Base-by-base conservation (phyloP, 1,140 invertebrate species). In the Schlechtendalia chinensis region DNA sequence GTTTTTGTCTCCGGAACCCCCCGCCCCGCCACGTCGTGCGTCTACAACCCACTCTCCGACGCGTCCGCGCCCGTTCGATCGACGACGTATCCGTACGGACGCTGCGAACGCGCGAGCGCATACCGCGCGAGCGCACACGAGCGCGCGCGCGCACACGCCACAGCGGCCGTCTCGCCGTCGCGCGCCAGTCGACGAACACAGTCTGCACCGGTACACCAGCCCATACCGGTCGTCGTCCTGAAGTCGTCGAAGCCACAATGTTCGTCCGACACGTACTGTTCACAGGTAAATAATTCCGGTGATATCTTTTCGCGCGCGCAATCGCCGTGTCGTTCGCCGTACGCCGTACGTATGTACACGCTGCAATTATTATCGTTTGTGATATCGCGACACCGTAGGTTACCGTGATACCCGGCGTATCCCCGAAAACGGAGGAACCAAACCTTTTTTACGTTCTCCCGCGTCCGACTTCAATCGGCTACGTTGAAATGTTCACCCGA, bases 161-260 rank as follows among this genome's bases (percentile, higher is more conserved):
- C 32, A 32, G 32, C 39, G 29, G 63, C n/a, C 63, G 32, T 50
- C 47, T 4, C 19, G 32, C n/a, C 19, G 65, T 6, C 45, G 45
- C 39, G 39, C 67, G 22, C 39, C 67, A 69, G 67, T 69, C 67
- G 45, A 69, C 67, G 45, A 47, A 69, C 67, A 39, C 67, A 69
- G n/a, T 50, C 22, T 50, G 67, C 67, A 69, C 67, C 67, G 67
- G 67, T 69, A 69, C 67, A n/a, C 17, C 5, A 4, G 67, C 39
- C 39, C 22, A n/a, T 1, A 50, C 22, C 45, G 67, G 45, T 16
- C 45, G 45, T 47, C n/a, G 5, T 27, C 22, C 29, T 32, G n/a
- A 8, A 69, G 8, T 24, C 67, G 39, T 8, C 39, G 67, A 39
- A 14, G 67, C 67, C 45, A 50, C 67, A 17, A 69, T 69, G 67